Evolutionary conservation across 2,797 vertebrate species (phyloP).

Genomic region (Epinephelus awoara): DNA sequence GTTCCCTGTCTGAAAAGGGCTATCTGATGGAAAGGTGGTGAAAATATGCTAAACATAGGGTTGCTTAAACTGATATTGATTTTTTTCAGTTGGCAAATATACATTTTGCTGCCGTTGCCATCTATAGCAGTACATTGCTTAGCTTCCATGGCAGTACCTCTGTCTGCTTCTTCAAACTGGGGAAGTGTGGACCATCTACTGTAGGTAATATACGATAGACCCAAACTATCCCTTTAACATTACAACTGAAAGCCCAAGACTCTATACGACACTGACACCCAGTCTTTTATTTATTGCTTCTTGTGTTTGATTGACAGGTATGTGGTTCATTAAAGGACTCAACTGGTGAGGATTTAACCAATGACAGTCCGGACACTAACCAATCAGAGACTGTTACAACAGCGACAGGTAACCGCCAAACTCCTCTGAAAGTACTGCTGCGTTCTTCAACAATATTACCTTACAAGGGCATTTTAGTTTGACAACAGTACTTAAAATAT

Average conservation of each 20-base stretch:
- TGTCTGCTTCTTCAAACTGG: no score
- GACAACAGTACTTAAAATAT: neutral
- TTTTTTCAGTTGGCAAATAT: no score
- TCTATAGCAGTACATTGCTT: no score
- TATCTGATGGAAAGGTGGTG: no score
- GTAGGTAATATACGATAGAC: no score
- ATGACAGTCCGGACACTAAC: slow-evolving; percentile 72
- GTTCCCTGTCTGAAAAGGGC: no score
- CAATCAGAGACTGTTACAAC: slow-evolving; percentile 73
- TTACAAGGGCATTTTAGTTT: no score
- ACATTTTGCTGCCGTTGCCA: no score
- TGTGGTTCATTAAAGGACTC: slow-evolving; percentile 85
- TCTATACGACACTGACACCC: neutral
- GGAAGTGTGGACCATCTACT: no score
- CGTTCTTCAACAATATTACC: neutral
- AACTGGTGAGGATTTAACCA: slow-evolving; percentile 74
- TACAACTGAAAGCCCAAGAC: neutral
- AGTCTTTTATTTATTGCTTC: neutral
- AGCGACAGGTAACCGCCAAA: slow-evolving; percentile 71
- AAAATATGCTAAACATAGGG: no score
- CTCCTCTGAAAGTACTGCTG: neutral
- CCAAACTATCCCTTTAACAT: neutral
- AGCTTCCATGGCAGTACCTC: no score
- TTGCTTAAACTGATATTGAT: no score
- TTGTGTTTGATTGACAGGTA: slow-evolving; percentile 77